These are phyloP conservation scores for Phragmatobia fuliginosa DNA, from an alignment of 2,888 invertebrate genomes.

Conservation along the genomic window DNA sequence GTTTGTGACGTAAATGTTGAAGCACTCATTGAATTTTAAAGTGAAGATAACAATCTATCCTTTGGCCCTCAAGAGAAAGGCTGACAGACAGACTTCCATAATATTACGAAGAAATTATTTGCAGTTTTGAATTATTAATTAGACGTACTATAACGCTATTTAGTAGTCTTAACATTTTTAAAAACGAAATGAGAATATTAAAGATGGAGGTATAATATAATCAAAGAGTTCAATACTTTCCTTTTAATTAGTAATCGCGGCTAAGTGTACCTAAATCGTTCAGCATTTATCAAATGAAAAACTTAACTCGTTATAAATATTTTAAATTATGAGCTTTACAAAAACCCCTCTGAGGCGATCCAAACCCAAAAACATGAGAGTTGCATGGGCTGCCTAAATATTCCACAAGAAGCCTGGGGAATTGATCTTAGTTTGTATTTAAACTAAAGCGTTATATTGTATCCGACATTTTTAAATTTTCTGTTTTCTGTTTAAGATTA, in stretches of 20 bases:
- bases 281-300: no score
- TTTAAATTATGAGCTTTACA: no score
- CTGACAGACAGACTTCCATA: slow-evolving; percentile 44
- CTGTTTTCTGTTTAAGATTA: no score
- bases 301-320: no score
- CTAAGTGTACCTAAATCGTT: no score
- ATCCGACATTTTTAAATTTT: no score
- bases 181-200: slow-evolving; percentile 18
- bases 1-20: slow-evolving; percentile 51
- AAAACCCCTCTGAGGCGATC: no score
- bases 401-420: background rate
- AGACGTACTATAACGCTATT: slow-evolving; percentile 14
- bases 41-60: slow-evolving; percentile 59
- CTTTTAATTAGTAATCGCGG: background rate
- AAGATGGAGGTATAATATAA: background rate
- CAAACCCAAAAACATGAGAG: no score
- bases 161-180: slow-evolving; percentile 16
- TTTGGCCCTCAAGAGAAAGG: slow-evolving; percentile 36
- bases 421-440: background rate
- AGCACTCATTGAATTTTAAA: slow-evolving; percentile 64
- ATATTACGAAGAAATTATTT: slow-evolving; percentile 42
- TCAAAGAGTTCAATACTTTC: background rate
- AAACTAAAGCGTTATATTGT: no score
- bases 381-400: no score
- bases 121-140: slow-evolving; percentile 46